Evolutionary conservation across 2,888 invertebrate species (phyloP), one percentile per base, ranked within the genome.

Genomic region (Pediacus dermestoides): DNA sequence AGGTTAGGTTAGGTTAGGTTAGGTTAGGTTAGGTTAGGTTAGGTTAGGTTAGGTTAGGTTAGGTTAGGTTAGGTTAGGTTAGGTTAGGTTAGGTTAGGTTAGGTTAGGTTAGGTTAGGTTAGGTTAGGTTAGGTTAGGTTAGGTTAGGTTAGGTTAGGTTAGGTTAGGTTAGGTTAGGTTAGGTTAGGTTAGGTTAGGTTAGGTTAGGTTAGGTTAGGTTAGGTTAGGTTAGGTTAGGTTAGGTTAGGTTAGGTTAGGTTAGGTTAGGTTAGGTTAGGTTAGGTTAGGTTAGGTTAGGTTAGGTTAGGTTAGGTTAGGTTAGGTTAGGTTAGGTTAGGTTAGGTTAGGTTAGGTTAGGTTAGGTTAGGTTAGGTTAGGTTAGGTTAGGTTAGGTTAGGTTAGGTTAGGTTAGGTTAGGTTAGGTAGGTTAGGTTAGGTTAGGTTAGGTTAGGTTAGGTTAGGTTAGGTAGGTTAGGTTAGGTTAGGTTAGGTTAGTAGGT

Each of bases 301-400:
- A 41, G 41, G 30, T 41, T 41, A 37, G 36, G 37, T 42, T 34
- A 38, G 42, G 42, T 38, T 34, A 42, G 38, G 42, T 33, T 26
- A 37, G 37, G 41, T 41, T 41, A 37, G 44, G 44, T 44, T 41
- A 44, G 44, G 44, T 34, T 41, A 44, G 44, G 44, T 41, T 44
- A 37, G 40, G 40, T 40, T 40, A 40, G 44, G 44, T 36, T 37
- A 44, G 40, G 44, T 40, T 40, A 36, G 44, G 44, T 40, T 37
- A 44, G 44, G 44, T 36, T 40, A 44, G 44, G 44, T 40, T 44
- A 41, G 44, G 44, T 41, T 37, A 37, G 41, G 44, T 34, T 41
- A 41, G 37, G 41, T 37, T 41, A 35, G 34, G 41, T 37, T 37
- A 40, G 37, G 41, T 23, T 34, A 32, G 30, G 39, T 32, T 40